Percentiles rank a stretch among this genome's conserved stretches.
These are phyloP conservation scores for Tyrannus savana DNA, from an alignment of 2,113 vertebrate genomes.

Conservation along the genomic window DNA sequence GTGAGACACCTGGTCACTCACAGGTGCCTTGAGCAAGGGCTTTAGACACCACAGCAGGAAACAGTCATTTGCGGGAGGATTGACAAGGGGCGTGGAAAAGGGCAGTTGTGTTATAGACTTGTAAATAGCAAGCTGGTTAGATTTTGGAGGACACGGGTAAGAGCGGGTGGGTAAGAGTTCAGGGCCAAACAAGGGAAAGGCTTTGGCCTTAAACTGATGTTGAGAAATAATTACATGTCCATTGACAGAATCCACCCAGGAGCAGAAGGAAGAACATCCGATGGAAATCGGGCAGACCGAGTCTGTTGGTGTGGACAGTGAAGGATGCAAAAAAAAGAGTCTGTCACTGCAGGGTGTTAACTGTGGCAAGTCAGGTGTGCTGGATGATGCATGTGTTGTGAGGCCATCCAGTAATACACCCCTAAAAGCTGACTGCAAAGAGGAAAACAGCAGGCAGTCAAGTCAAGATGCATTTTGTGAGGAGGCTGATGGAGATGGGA, in stretches of 20 bases:
- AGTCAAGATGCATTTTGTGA: not conserved
- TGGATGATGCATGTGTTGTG: not conserved
- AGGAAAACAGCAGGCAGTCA: not conserved
- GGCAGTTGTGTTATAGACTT: not conserved
- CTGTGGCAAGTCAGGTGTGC: not conserved
- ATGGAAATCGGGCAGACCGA: not conserved
- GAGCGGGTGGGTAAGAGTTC: not conserved
- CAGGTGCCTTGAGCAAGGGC: not conserved
- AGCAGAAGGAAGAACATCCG: not conserved
- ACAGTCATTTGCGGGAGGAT: not conserved
- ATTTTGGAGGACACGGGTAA: not conserved
- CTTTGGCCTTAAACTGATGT: not conserved
- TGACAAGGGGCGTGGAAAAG: not conserved
- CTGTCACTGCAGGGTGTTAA: not conserved
- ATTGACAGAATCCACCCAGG: slow-evolving; percentile 32
- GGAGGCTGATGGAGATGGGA: not conserved
- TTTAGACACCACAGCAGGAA: not conserved
- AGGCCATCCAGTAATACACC: not conserved
- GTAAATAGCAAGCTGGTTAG: not conserved
- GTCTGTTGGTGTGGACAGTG: not conserved
- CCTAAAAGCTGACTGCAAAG: not conserved
- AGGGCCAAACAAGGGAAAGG: not conserved
- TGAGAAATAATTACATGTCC: slow-evolving; percentile 14
- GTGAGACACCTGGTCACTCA: not conserved
- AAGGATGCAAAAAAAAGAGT: slow-evolving; percentile 20